Evolutionary conservation across 2,888 invertebrate species (phyloP), one percentile per base, ranked within the genome.

Genomic region (Augochlorella aurata): DNA sequence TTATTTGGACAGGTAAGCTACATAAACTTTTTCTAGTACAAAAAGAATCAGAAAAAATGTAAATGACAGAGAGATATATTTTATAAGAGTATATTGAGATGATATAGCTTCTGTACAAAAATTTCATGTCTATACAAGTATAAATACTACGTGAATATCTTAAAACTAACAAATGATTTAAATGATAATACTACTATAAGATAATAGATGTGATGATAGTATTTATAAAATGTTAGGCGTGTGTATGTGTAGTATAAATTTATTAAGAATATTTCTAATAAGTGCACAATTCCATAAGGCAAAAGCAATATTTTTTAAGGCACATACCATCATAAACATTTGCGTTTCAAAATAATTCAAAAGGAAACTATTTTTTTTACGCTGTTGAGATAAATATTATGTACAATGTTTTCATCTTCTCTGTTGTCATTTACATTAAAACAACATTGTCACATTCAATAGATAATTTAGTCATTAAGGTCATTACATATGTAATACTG

Each of bases 1-100:
- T 95, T 99, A 47, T 99, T 99, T 93, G 95, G 96, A 76, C 98
- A 98, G 96, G 98, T 98, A 91, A 95, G 96, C 71, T 16, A 3
- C 95, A 45, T 21, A n/a, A 29, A 58, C 24, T 54, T 65, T 38
- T 58, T 38, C n/a, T 24, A 65, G n/a, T 66, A 76, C 79, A 77
- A 83, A 76, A 29, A 47, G 49, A 54, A 7, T 21, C 8, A 21
- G 45, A 7, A 61, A n/a, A 66, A 21, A 82, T 77, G 74, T 52
- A 67, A 68, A 72, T 58, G 49, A 67, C 45, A 69, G 82, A 38
- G 52, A 49, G 47, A 50, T 80, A 83, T 67, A 77, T 79, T 77
- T 75, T 10, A 65, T 68, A 82, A 58, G 47, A 49, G 21, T 54
- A 73, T 74, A 83, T 72, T 65, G n/a, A 74, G 76, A 76, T 71